These are phyloP conservation scores for Cryptoblepharus egeriae DNA, from an alignment of 2,797 vertebrate species.

Conservation along the genomic window DNA sequence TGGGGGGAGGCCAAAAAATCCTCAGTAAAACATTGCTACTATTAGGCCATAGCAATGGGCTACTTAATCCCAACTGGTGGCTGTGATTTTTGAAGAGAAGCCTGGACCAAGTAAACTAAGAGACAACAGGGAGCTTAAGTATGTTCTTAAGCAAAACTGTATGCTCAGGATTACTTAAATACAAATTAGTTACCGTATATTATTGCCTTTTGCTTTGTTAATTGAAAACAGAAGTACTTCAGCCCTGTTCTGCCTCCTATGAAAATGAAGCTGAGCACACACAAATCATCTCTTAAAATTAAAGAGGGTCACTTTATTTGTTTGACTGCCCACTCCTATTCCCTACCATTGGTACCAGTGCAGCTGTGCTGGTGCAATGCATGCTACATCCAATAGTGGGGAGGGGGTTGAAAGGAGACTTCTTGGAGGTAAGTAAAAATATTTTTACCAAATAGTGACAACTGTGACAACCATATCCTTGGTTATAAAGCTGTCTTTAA, in stretches of 20 bases:
- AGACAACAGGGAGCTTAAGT: background rate
- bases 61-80: background rate
- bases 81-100: background rate
- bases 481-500: too few relatives aligned
- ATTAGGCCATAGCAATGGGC: background rate
- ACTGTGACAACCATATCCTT: too few relatives aligned
- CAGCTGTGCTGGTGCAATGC: too few relatives aligned
- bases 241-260: slow-evolving; percentile 46
- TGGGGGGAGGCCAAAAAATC: slow-evolving; percentile 49
- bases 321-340: too few relatives aligned
- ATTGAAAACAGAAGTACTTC: slow-evolving; percentile 54
- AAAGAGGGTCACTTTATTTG: slow-evolving; percentile 24
- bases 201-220: background rate
- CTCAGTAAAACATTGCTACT: slow-evolving; percentile 49
- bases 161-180: background rate
- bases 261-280: slow-evolving; percentile 65
- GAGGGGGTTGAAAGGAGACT: too few relatives aligned
- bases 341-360: too few relatives aligned
- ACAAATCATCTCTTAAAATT: slow-evolving; percentile 40
- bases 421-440: too few relatives aligned
- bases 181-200: background rate
- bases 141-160: background rate
- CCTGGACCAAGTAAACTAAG: background rate
- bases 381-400: too few relatives aligned
- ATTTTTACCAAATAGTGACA: too few relatives aligned